Evolutionary conservation across 2,797 vertebrate species (phyloP), one percentile per base, ranked within the genome.

Genomic region (Galagoides demidoff): DNA sequence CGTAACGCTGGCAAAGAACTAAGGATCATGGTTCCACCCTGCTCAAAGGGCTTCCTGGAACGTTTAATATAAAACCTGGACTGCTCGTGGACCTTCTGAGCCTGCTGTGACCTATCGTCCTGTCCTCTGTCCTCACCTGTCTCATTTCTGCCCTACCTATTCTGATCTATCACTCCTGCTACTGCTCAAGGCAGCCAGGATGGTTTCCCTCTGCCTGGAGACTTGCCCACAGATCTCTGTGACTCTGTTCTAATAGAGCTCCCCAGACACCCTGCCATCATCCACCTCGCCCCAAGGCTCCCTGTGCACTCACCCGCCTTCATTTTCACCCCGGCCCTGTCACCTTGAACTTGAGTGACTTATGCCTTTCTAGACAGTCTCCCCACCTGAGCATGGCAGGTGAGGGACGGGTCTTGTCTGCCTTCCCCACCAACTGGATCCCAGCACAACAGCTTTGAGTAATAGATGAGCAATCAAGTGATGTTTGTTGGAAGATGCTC

Each of bases 181-280:
- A 25, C 3, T 55, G 63, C 49, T 82, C 17, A 1, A 59, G 81
- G 63, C 25, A 86, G 23, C 9, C 37, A 5, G 11, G 27, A 16
- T 23, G 27, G 20, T 29, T 43, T 22, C 29, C 9, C 34, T 55
- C 55, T 79, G 39, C 23, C 43, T 49, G 29, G 63, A 68, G 61
- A 22, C 11, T 9, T 22, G n/a, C 31, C 25, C 1, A 5, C 3
- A 17, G 14, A 9, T 66, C 31, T 8, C 37, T 1, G 0, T 31
- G 70, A 31, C 43, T 27, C 39, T 59, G 2, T 77, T 88, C 63
- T 39, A 20, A 17, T 1, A 45, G 64, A 45, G 22, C 16, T 43
- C 45, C 73, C 70, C 55, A 16, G 43, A n/a, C 7, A 10, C 37
- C 14, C 49, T 66, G 12, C 5, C 39, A 12, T 5, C 13, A 17